These are phyloP conservation scores for Takifugu bimaculatus DNA, from an alignment of 2,113 vertebrate species.

Conservation along the genomic window DNA sequence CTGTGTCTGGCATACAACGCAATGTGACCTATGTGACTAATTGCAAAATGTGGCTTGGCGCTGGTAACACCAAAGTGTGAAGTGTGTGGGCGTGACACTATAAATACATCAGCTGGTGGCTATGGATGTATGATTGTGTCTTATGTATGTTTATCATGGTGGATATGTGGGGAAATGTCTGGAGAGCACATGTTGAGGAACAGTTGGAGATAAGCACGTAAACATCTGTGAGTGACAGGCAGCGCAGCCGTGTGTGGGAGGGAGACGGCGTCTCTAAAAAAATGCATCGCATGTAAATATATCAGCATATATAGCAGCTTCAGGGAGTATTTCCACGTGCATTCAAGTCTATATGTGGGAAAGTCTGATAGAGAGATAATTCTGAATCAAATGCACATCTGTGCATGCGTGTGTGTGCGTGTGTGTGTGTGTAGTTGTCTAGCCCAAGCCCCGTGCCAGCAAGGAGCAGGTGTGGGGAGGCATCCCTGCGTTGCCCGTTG, in stretches of 20 bases:
- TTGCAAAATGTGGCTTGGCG: conserved; percentile 60
- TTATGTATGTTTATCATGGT: conserved; percentile 48
- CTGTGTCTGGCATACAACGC: conserved; percentile 53
- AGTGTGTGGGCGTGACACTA: conserved; percentile 57
- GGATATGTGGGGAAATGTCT: conserved; percentile 44
- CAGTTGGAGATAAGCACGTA: conserved; percentile 66
- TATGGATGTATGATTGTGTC: conserved; percentile 49
- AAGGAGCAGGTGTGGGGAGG: conserved; percentile 80
- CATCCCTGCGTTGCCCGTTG: conserved; percentile 75
- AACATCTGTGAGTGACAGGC: conserved; percentile 70
- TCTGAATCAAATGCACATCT: conserved; percentile 55
- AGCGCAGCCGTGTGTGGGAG: conserved; percentile 55
- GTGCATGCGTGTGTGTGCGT: conserved; percentile 25
- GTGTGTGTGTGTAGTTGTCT: conserved; percentile 23
- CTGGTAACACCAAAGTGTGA: conserved; percentile 57
- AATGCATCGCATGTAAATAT: conserved; percentile 24
- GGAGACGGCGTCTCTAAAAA: conserved; percentile 21
- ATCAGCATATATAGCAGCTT: conserved; percentile 6
- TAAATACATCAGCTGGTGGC: conserved; percentile 59
- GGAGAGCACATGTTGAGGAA: conserved; percentile 58
- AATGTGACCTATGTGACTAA: conserved; percentile 62
- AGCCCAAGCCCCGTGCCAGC: conserved; percentile 68
- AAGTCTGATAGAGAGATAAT: conserved; percentile 57
- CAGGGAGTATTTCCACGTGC: conserved; percentile 21
- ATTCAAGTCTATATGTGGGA: conserved; percentile 32